Base-by-base conservation (phyloP, 2,113 vertebrate genomes). In the Anhinga rufa region DNA sequence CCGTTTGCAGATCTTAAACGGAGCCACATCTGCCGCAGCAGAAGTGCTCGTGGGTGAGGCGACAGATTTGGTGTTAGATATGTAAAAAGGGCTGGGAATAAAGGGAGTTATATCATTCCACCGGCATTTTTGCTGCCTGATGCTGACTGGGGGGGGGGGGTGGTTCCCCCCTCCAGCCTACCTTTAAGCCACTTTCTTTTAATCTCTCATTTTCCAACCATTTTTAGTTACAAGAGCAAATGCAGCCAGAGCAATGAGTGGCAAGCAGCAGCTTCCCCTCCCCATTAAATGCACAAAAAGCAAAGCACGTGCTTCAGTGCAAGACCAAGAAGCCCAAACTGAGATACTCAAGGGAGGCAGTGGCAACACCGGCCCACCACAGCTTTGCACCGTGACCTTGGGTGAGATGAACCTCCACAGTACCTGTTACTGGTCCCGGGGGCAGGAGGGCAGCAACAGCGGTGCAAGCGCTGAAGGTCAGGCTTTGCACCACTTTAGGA, bases 341-440 rank as follows among this genome's bases (percentile, higher is more conserved):
- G 28, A 77, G 49, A 17, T 31, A 28, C 22, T 83, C 29, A 9
- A 48, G 71, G 29, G 15, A 46, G 22, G 22, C 2, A 1, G 38
- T 6, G 38, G 54, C 60, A 10, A 9, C 7, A 20, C 29, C 28
- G 44, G 17, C 74, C 55, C 21, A 2, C 21, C n/a, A 44, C 25
- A 21, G 44, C 70, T 34, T 29, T 46, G 46, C 34, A 2, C 44
- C 2, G 8, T 12, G 40, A 34, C 34, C 62, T 25, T 14, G 49
- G 25, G 40, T 25, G 72, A 40, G 17, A 18, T 1, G 26, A 36
- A 20, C 28, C 60, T 44, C 44, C 26, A 3, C 14, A 1, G 14
- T 5, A 24, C 49, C 55, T 3, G 0, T 13, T 26, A 22, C 17
- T 0, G 2, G 21, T 28, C 34, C 57, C 1, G 2, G 66, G 49